phyloP scores from a whole-genome alignment of 2,113 vertebrate species.

The Mugil cephalus region DNA sequence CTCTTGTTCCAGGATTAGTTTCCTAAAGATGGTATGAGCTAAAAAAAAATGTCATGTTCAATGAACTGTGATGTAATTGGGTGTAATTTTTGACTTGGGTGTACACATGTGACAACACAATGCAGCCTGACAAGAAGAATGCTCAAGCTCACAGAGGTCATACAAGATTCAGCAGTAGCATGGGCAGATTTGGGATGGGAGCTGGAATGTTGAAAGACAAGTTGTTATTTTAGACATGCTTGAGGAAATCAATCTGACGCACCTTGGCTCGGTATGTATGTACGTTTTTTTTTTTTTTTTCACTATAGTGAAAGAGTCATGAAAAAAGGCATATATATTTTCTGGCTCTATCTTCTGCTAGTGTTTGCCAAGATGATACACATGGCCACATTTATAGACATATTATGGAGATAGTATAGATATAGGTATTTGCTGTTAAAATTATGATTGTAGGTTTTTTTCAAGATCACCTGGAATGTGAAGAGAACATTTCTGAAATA shows the following conservation, averaged over 20 bases:
- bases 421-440: too few relatives aligned
- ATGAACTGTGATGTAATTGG: not conserved
- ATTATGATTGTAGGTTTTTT: too few relatives aligned
- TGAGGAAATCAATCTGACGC: slow-evolving; percentile 5
- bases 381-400: too few relatives aligned
- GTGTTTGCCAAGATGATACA: too few relatives aligned
- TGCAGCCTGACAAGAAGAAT: not conserved
- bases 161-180: not conserved
- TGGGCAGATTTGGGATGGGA: not conserved
- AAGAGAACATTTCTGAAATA: too few relatives aligned
- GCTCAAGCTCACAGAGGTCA: not conserved
- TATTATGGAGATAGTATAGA: too few relatives aligned
- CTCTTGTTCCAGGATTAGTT: not conserved
- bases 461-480: too few relatives aligned
- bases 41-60: not conserved
- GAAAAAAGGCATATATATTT: too few relatives aligned
- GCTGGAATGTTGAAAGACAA: not conserved
- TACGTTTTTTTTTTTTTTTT: not conserved
- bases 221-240: slow-evolving; percentile 3
- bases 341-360: too few relatives aligned
- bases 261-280: not conserved
- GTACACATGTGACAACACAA: not conserved
- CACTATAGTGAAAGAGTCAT: not conserved
- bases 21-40: too few relatives aligned
- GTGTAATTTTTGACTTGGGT: not conserved